Evolutionary conservation across 2,113 vertebrate genomes (phyloP).

Genomic region (Bambusicola thoracicus): DNA sequence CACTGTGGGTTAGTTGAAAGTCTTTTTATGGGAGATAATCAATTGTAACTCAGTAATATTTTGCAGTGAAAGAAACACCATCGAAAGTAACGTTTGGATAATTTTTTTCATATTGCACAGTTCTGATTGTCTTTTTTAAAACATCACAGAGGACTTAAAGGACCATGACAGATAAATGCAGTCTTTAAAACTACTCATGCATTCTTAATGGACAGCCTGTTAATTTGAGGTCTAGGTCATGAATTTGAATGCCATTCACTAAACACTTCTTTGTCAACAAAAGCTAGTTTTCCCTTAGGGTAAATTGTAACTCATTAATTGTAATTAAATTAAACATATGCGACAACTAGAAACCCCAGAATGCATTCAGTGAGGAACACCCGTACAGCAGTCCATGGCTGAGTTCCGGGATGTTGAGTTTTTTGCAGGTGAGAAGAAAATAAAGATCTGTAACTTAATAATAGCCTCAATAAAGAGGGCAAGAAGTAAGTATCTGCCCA

Average conservation of each 20-base stretch:
- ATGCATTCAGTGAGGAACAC: slow-evolving; percentile 63
- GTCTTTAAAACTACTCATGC: slow-evolving; percentile 80
- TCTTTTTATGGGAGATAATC: background rate
- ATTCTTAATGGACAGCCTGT: slow-evolving; percentile 82
- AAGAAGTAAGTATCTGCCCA: background rate
- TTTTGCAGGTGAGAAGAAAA: background rate
- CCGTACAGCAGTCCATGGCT: background rate
- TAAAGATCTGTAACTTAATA: background rate
- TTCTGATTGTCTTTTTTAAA: slow-evolving; percentile 66
- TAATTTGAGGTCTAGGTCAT: slow-evolving; percentile 84
- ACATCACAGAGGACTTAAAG: slow-evolving; percentile 63
- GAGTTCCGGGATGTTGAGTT: background rate
- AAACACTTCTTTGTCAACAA: slow-evolving; percentile 80
- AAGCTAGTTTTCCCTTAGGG: slow-evolving; percentile 78
- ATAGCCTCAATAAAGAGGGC: background rate
- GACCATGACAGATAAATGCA: slow-evolving; percentile 74
- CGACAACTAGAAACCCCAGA: slow-evolving; percentile 75
- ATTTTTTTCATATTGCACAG: background rate
- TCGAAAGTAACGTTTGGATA: background rate
- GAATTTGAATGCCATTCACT: slow-evolving; percentile 81
- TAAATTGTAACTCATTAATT: slow-evolving; percentile 84
- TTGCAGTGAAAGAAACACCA: slow-evolving; percentile 10
- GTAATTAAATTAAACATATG: slow-evolving; percentile 83
- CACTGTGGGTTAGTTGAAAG: background rate
- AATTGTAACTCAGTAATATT: background rate